Percentiles rank a stretch among this genome's conserved stretches.
These are phyloP conservation scores for Miichthys miiuy DNA, from an alignment of 2,797 vertebrate genomes.

Conservation along the genomic window DNA sequence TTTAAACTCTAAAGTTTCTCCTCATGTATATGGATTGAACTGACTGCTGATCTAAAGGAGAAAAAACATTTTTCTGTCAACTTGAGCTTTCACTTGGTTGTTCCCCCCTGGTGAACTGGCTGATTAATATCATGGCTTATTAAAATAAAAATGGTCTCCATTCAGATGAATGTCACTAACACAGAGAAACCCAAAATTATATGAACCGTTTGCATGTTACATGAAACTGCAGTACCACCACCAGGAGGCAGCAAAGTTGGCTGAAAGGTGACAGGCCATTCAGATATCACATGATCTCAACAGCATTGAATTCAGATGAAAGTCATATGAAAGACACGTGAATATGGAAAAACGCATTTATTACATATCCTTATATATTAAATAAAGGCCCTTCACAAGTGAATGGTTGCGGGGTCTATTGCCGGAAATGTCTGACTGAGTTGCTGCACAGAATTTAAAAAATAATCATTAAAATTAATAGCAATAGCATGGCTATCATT, in stretches of 20 bases:
- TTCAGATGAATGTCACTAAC: neutral
- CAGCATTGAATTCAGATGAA: neutral
- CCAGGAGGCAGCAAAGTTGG: constrained; percentile 52
- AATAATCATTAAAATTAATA: no score
- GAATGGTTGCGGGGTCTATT: no score
- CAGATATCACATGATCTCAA: neutral
- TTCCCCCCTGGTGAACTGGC: no score
- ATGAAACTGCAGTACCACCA: constrained; percentile 24
- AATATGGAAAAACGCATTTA: no score
- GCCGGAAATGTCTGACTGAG: no score
- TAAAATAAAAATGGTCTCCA: neutral
- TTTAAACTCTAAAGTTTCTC: neutral
- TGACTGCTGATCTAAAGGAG: neutral
- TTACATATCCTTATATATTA: no score
- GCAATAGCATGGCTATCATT: no score
- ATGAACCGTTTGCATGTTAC: neutral
- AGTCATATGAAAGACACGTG: constrained; percentile 3
- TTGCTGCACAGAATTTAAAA: no score
- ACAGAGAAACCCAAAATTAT: neutral
- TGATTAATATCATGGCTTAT: neutral
- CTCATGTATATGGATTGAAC: neutral
- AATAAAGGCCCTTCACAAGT: no score
- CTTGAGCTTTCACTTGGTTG: neutral
- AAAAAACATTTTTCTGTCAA: neutral
- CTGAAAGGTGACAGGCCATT: neutral